phyloP scores from a whole-genome alignment of 2,888 invertebrate genomes.

The Mimumesa dahlbomi region DNA sequence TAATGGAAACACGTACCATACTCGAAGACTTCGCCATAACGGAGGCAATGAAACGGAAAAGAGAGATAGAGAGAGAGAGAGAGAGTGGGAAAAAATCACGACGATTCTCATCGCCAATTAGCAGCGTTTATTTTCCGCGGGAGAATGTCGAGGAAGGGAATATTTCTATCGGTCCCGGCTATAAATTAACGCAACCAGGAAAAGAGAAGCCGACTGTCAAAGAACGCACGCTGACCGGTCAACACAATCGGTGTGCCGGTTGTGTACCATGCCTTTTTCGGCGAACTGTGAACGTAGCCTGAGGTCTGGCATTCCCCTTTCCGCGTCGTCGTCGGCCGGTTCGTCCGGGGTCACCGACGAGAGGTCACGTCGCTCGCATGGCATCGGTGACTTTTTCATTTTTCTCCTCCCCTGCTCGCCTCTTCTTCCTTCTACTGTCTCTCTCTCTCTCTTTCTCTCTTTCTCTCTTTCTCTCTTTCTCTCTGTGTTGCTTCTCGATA shows the following conservation, averaged over 20 bases:
- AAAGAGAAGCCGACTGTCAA: conserved; percentile 49
- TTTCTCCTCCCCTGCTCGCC: conserved; percentile 41
- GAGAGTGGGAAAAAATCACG: too few species aligned
- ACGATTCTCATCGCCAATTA: too few species aligned
- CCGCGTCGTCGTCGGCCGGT: conserved; percentile 61
- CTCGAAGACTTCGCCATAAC: too few species aligned
- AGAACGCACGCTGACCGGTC: conserved; percentile 58
- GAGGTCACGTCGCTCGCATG: conserved; percentile 72
- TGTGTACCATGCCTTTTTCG: conserved; percentile 65
- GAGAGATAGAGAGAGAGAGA: too few species aligned
- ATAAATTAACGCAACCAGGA: conserved; percentile 51
- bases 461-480: conserved; percentile 9
- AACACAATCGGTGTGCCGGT: conserved; percentile 60
- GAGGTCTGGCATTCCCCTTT: conserved; percentile 59
- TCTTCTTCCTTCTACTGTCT: neutral
- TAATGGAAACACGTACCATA: too few species aligned
- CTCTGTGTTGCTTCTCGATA: conserved; percentile 30
- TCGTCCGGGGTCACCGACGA: conserved; percentile 70
- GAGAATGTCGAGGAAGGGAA: conserved; percentile 4
- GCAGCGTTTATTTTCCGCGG: neutral
- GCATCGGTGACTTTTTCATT: conserved; percentile 68
- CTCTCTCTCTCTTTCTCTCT: conserved; percentile 4
- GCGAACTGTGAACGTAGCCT: conserved; percentile 65
- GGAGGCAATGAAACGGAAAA: too few species aligned
- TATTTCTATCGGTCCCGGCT: conserved; percentile 38